phyloP scores from a whole-genome alignment of 2,888 invertebrate genomes.

The Geophilus truncorum region DNA sequence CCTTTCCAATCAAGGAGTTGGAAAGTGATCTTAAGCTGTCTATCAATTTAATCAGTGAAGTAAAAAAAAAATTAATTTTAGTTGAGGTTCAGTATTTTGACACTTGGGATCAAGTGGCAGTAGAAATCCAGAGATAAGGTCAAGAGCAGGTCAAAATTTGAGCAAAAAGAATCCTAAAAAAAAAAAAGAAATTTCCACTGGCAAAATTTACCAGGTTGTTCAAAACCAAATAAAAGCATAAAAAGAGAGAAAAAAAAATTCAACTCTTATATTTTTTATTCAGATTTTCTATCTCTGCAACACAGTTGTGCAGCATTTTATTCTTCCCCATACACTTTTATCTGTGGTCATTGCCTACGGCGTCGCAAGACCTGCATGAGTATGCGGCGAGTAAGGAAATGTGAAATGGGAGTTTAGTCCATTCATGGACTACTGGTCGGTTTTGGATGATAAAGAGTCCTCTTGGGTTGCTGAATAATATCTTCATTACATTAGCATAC shows the following conservation, averaged over 20 bases:
- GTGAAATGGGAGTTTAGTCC: background rate
- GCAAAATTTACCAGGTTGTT: background rate
- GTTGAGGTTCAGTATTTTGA: too few species aligned
- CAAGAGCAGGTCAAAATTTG: too few species aligned
- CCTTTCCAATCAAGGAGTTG: constrained; percentile 1
- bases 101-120: too few species aligned
- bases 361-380: background rate
- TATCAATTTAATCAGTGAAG: background rate
- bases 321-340: background rate
- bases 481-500: constrained; percentile 27
- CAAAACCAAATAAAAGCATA: background rate
- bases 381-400: background rate
- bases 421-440: constrained; percentile 1
- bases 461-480: constrained; percentile 20
- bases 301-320: background rate
- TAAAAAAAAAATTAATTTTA: background rate
- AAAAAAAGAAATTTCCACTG: too few species aligned
- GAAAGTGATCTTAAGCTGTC: background rate
- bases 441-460: constrained; percentile 5
- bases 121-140: too few species aligned
- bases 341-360: constrained; percentile 17
- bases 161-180: too few species aligned
- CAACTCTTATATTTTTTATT: background rate
- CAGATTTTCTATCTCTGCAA: background rate
- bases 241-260: background rate